Percentiles rank a stretch among this genome's conserved stretches.
These are phyloP conservation scores for Vandiemenella viatica DNA, from an alignment of 2,888 invertebrate genomes.

Conservation along the genomic window DNA sequence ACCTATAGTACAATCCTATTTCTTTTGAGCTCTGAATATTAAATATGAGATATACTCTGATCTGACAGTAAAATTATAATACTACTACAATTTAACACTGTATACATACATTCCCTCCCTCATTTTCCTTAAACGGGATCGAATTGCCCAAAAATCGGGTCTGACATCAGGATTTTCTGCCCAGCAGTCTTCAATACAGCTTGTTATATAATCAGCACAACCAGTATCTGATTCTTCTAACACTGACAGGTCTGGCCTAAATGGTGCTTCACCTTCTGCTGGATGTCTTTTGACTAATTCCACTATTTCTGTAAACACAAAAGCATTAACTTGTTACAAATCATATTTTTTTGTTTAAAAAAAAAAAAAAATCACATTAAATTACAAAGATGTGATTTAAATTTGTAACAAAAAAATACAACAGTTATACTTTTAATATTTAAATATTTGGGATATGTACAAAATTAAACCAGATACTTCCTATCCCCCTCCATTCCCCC, in stretches of 20 bases:
- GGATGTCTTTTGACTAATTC: constrained; percentile 61
- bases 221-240: constrained; percentile 51
- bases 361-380: neutral
- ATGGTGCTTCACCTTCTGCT: constrained; percentile 50
- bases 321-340: constrained; percentile 13
- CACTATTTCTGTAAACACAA: constrained; percentile 55
- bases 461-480: too few species aligned
- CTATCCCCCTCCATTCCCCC: too few species aligned
- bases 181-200: constrained; percentile 82
- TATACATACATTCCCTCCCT: constrained; percentile 43
- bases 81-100: neutral
- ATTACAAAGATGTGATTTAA: too few species aligned
- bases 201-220: constrained; percentile 65
- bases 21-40: too few species aligned
- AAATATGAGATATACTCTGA: too few species aligned
- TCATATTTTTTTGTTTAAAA: too few species aligned
- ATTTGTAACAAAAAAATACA: too few species aligned
- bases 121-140: constrained; percentile 72
- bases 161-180: constrained; percentile 65
- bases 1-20: too few species aligned
- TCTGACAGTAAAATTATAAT: constrained; percentile 6
- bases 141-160: constrained; percentile 71
- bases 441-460: too few species aligned
- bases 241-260: constrained; percentile 61
- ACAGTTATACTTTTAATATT: too few species aligned